Evolutionary conservation across 2,113 vertebrate genomes (phyloP).

Genomic region (Galbula dea): DNA sequence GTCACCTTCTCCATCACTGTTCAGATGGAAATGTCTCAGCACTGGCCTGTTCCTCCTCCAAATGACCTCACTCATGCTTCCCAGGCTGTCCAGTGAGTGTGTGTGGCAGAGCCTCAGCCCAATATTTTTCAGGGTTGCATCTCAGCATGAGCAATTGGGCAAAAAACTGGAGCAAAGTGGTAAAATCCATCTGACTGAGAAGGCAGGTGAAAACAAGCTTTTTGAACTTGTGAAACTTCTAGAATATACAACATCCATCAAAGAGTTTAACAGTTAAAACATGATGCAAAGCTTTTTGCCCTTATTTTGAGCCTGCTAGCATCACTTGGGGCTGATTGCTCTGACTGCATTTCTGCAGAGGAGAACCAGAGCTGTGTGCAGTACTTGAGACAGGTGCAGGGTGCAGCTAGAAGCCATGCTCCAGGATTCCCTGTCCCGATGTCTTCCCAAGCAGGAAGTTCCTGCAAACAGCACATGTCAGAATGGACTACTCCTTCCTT

Average conservation of each 20-base stretch:
- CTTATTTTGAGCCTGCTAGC: not conserved
- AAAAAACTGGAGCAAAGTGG: not conserved
- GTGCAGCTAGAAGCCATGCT: accelerated
- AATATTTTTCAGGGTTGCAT: not conserved
- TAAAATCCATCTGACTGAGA: not conserved
- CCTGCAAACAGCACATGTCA: not conserved
- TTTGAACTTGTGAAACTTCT: not conserved
- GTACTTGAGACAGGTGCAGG: accelerated
- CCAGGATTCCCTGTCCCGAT: not conserved
- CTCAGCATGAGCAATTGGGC: not conserved
- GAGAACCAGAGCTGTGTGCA: no score
- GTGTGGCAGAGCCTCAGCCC: not conserved
- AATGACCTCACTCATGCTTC: not conserved
- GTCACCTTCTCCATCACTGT: not conserved
- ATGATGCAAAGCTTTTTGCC: not conserved
- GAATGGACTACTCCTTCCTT: not conserved
- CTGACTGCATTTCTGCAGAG: accelerated
- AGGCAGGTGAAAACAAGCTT: not conserved
- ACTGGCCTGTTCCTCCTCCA: not conserved
- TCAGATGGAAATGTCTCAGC: not conserved
- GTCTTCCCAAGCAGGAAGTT: not conserved
- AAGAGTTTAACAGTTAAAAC: not conserved
- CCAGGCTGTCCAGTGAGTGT: accelerated
- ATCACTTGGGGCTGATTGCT: not conserved
- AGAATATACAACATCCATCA: not conserved